phyloP scores from a whole-genome alignment of 2,888 invertebrate species.

The Polydrusus pterygomalis region DNA sequence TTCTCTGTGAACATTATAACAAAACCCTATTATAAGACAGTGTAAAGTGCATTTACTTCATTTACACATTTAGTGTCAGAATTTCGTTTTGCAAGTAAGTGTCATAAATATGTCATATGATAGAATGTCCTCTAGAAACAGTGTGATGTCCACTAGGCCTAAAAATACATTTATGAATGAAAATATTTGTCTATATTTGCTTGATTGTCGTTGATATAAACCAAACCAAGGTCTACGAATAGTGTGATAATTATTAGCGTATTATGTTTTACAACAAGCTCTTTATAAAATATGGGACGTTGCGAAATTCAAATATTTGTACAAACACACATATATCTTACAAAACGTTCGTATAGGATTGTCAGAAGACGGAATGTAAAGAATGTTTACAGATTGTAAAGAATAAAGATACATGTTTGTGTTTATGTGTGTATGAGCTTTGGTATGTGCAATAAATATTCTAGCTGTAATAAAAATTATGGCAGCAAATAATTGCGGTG shows the following conservation, averaged over 20 bases:
- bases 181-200: too few relatives aligned
- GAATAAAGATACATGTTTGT: constrained; percentile 1
- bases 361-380: constrained; percentile 10
- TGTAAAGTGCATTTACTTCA: too few relatives aligned
- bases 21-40: too few relatives aligned
- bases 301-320: constrained; percentile 22
- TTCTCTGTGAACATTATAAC: too few relatives aligned
- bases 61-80: too few relatives aligned
- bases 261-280: not conserved
- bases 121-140: too few relatives aligned
- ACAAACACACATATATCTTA: constrained; percentile 2
- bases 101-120: too few relatives aligned
- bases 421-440: not conserved
- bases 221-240: not conserved
- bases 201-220: too few relatives aligned
- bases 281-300: constrained; percentile 4
- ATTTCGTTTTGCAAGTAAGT: too few relatives aligned
- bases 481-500: too few relatives aligned
- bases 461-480: not conserved
- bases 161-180: too few relatives aligned
- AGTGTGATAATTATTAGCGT: not conserved
- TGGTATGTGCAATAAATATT: constrained; percentile 1
- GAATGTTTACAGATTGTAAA: constrained; percentile 7
- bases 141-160: too few relatives aligned
- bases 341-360: constrained; percentile 11